phyloP scores from a whole-genome alignment of 2,797 vertebrate genomes.

The Limnodromus scolopaceus region DNA sequence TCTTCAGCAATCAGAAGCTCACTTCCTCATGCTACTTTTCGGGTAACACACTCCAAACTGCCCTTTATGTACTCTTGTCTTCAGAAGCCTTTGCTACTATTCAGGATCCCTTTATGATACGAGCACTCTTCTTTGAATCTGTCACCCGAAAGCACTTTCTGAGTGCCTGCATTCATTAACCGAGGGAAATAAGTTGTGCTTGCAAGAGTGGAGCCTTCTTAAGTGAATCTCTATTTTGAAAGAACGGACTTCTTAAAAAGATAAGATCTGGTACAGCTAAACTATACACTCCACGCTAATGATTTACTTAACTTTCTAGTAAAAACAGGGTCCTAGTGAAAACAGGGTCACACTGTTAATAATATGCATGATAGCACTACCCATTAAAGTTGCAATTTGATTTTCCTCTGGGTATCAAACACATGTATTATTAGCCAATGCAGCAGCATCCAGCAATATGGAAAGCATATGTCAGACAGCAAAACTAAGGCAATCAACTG shows the following conservation, averaged over 20 bases:
- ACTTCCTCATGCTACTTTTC: not conserved
- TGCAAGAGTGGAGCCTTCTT: slow-evolving; percentile 50
- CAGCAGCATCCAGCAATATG: not conserved
- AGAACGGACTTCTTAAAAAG: not conserved
- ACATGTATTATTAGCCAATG: not conserved
- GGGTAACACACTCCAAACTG: not conserved
- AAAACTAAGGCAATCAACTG: not conserved
- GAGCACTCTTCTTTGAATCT: slow-evolving; percentile 10
- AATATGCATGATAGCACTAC: not conserved
- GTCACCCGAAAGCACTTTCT: slow-evolving; percentile 18
- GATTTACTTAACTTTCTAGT: not conserved
- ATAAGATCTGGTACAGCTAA: not conserved
- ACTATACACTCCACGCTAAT: not conserved
- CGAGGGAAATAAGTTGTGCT: not conserved
- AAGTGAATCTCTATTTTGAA: slow-evolving; percentile 41
- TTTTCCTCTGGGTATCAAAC: not conserved
- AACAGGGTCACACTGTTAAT: not conserved
- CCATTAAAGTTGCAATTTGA: not conserved
- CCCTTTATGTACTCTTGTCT: slow-evolving; percentile 14
- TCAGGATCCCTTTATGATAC: not conserved
- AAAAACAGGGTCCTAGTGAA: not conserved
- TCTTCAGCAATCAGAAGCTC: slow-evolving; percentile 6
- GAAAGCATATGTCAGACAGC: not conserved
- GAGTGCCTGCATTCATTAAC: slow-evolving; percentile 48
- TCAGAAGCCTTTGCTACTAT: not conserved